Evolutionary conservation across 2,113 vertebrate species (phyloP), one percentile per base, ranked within the genome.

Genomic region (Uropsilus gracilis): DNA sequence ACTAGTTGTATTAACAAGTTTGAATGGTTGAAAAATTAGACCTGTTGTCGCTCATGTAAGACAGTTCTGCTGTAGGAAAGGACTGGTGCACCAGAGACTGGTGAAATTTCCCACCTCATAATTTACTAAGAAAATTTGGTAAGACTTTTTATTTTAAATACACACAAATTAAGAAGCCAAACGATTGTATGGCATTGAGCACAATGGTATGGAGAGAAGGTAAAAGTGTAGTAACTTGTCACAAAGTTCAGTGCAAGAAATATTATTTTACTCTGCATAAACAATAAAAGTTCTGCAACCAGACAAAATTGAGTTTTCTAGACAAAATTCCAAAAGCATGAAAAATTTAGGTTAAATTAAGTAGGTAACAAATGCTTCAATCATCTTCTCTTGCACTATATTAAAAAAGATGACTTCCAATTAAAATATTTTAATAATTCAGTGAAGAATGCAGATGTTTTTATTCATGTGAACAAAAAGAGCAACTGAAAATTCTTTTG

Each of bases 191-290:
- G 9, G 11, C 85, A 24, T 37, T 83, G n/a, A 78, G 50, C 14
- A 71, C 28, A 92, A 0, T 44, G 24, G 22, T 57, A 75, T 9
- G 17, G 26, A 80, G 3, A n/a, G 30, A 63, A 85, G 30, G 26
- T 90, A 14, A 72, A 77, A 59, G 42, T 69, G 20, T 14, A 92
- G 55, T 71, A 34, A 85, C 39, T 26, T 37, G 10, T 50, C 18
- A 75, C 22, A 50, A 84, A 88, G 3, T 76, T 92, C 53, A 92
- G 37, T n/a, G 39, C 14, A 63, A 84, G 16, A 1, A 85, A 39
- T 76, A 80, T 6, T 68, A 39, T 90, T 94, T 82, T 37, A 77
- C 1, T 30, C 76, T 88, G 12, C 71, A 77, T 73, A 91, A 89
- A 86, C 14, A 87, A 57, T 18, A 39, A 28, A 69, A 53, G 32